phyloP scores from a whole-genome alignment of 1,140 invertebrate genomes.

The Sarcophaga bullata region DNA sequence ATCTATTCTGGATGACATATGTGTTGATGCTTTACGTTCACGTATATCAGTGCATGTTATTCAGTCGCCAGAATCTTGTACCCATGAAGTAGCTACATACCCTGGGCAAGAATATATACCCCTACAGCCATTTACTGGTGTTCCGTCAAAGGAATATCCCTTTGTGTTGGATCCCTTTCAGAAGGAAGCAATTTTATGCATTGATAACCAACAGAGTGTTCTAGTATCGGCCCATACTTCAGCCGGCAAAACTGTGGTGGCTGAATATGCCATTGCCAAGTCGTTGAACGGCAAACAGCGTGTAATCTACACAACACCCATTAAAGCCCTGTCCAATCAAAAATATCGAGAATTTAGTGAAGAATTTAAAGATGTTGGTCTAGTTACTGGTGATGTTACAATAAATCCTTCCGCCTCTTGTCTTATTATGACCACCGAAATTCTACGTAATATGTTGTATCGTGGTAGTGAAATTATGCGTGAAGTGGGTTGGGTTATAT shows the following conservation, averaged over 20 bases:
- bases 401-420: slow-evolving; percentile 98
- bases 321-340: slow-evolving; percentile 99
- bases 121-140: slow-evolving; percentile 69
- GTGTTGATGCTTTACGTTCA: slow-evolving; percentile 61
- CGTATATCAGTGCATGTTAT: slow-evolving; percentile 87
- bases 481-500: slow-evolving; percentile 99
- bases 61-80: slow-evolving; percentile 89
- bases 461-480: slow-evolving; percentile 97
- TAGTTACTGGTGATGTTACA: slow-evolving; percentile 99
- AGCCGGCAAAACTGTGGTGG: slow-evolving; percentile 99
- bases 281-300: slow-evolving; percentile 80
- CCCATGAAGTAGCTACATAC: slow-evolving; percentile 93
- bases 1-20: slow-evolving; percentile 64
- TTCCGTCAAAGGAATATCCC: slow-evolving; percentile 92
- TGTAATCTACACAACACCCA: slow-evolving; percentile 99
- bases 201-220: slow-evolving; percentile 98
- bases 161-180: slow-evolving; percentile 99
- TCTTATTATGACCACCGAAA: slow-evolving; percentile 99
- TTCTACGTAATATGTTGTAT: slow-evolving; percentile 98
- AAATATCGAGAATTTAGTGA: slow-evolving; percentile 99
- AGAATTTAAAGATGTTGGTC: slow-evolving; percentile 97
- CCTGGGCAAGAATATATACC: slow-evolving; percentile 85
- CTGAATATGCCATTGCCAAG: slow-evolving; percentile 81
- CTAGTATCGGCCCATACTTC: slow-evolving; percentile 99
- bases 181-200: slow-evolving; percentile 95